These are phyloP conservation scores for Steinernema feltiae DNA, from an alignment of 1,140 invertebrate genomes.

Conservation along the genomic window DNA sequence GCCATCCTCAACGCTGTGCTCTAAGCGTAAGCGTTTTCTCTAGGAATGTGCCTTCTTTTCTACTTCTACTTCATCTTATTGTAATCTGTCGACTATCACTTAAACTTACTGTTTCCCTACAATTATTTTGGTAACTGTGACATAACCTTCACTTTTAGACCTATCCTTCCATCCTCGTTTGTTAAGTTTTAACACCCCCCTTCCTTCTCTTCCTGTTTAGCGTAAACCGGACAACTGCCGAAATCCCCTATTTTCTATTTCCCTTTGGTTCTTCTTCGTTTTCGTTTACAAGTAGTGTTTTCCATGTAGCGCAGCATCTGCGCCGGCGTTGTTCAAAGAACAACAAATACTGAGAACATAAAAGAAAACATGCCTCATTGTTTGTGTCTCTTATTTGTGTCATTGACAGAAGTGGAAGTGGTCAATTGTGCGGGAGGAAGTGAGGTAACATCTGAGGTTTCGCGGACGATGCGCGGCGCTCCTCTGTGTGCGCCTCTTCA, in stretches of 20 bases:
- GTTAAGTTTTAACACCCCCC: too few species aligned
- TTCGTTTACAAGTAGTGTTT: too few species aligned
- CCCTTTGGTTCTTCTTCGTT: not conserved
- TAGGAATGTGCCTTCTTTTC: too few species aligned
- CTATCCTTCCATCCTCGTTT: too few species aligned
- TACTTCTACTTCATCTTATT: too few species aligned
- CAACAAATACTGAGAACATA: not conserved
- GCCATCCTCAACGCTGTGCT: too few species aligned
- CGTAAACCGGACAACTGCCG: too few species aligned
- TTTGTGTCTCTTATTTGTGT: not conserved
- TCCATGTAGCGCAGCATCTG: not conserved
- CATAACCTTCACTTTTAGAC: too few species aligned
- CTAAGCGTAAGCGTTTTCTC: too few species aligned
- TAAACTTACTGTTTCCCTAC: too few species aligned
- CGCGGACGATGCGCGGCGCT: not conserved
- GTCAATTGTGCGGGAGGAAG: not conserved
- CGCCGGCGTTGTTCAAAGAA: not conserved
- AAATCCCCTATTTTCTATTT: not conserved
- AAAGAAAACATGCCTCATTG: not conserved
- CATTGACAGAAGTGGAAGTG: not conserved
- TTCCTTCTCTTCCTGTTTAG: not conserved
- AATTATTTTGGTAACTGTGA: too few species aligned
- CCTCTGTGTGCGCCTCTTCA: not conserved
- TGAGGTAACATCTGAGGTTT: constrained; percentile 11
- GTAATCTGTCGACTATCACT: too few species aligned